These are phyloP conservation scores for Invenusta paracnida DNA, from an alignment of 2,888 invertebrate species.

Conservation along the genomic window DNA sequence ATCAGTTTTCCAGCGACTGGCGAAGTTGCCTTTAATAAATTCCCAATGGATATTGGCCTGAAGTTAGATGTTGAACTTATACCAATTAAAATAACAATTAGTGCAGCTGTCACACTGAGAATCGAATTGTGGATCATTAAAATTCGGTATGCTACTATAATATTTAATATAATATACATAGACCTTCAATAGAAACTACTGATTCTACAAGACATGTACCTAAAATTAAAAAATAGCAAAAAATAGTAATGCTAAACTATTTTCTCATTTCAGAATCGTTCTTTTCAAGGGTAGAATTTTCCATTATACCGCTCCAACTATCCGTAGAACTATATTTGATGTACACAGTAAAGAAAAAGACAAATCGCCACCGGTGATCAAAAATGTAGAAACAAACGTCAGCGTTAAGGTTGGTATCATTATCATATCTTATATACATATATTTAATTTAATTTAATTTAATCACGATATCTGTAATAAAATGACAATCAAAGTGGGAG, in stretches of 20 bases:
- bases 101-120: slow-evolving; percentile 30
- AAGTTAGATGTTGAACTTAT: slow-evolving; percentile 46
- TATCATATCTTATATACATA: no score
- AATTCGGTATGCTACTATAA: not conserved
- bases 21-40: slow-evolving; percentile 50
- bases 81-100: slow-evolving; percentile 46
- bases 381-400: slow-evolving; percentile 24
- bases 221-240: no score
- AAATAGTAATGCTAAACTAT: no score
- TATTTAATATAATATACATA: no score
- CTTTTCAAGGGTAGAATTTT: slow-evolving; percentile 45
- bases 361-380: slow-evolving; percentile 41
- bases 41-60: slow-evolving; percentile 49
- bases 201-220: no score
- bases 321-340: slow-evolving; percentile 45
- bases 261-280: no score
- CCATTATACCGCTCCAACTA: slow-evolving; percentile 45
- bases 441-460: no score
- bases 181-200: no score
- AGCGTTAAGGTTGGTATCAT: no score
- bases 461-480: no score
- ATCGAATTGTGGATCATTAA: slow-evolving; percentile 3
- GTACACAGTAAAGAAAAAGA: slow-evolving; percentile 45
- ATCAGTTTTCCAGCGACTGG: slow-evolving; percentile 49
- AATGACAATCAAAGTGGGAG: no score